These are phyloP conservation scores for Psococerastis gibbosa DNA, from an alignment of 2,888 invertebrate genomes.

Conservation along the genomic window DNA sequence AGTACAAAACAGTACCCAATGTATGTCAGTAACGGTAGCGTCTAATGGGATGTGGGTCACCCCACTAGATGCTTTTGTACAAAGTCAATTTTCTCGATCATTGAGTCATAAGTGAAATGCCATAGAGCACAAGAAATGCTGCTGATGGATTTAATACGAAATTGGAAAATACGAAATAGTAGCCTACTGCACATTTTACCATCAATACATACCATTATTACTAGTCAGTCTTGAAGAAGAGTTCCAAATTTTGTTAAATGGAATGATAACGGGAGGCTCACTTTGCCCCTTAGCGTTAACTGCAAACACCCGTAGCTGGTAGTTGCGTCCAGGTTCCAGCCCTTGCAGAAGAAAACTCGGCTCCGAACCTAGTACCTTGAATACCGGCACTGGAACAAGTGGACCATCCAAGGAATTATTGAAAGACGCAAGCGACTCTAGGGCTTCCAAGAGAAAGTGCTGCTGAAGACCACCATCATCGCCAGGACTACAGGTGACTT, in stretches of 20 bases:
- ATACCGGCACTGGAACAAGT: conserved; percentile 33
- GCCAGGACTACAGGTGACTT: conserved; percentile 56
- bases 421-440: conserved; percentile 16
- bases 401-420: conserved; percentile 29
- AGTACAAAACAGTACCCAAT: no score
- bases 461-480: conserved; percentile 66
- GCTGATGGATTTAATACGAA: no score
- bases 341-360: conserved; percentile 55
- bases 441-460: conserved; percentile 61
- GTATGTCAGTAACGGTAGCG: no score
- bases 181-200: no score
- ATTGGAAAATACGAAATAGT: no score
- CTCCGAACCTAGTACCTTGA: conserved; percentile 39
- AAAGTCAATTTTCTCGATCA: no score
- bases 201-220: no score
- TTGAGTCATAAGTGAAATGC: no score
- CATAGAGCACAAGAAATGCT: no score
- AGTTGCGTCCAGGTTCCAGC: conserved; percentile 54
- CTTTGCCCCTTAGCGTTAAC: conserved; percentile 66
- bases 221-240: background rate
- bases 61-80: no score
- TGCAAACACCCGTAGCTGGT: conserved; percentile 62
- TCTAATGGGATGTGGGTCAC: no score
- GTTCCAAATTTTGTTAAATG: conserved; percentile 28
- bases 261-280: conserved; percentile 50